Base-by-base conservation (phyloP, 2,797 vertebrate species). In the Cygnus olor region DNA sequence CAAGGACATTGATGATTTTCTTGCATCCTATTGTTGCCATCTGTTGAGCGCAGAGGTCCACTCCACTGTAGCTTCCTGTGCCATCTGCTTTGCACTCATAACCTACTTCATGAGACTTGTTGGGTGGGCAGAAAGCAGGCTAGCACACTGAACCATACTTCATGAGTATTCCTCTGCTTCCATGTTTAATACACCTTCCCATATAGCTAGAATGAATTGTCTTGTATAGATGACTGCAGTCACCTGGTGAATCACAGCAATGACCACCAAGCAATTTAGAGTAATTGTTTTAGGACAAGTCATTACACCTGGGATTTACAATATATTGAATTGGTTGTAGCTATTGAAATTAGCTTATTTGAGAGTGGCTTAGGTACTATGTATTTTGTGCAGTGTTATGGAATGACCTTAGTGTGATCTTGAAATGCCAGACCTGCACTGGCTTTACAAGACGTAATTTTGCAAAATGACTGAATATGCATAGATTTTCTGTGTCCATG, bases 1-100 rank as follows among this genome's bases (percentile, higher is more conserved):
- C 73, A 80, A 95, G 64, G 85, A 86, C 74, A 71, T 3, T 17
- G 20, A 14, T 1, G n/a, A 60, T 80, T 85, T 96, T 81, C 70
- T 82, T 82, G 88, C 53, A 77, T 78, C 47, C 74, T 88, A 60
- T 84, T 88, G 80, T 80, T 90, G 74, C 91, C 91, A 93, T 91
- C 94, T 96, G 87, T 58, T 95, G 85, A 78, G 93, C 84, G 88
- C 91, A 94, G 85, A 94, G 88, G 88, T 85, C 70, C 40, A 66
- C 63, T 61, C 58, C 61, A 42, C 34, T 51, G 30, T 38, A 82
- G 54, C 76, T 88, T 66, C 70, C 74, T 7, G 0, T 45, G 66
- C 88, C 88, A 96, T 88, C 91, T 94, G 82, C 66, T 90, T 79
- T 88, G 63, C 66, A 53, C 81, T 93, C 64, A 77, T 79, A 82